These are phyloP conservation scores for Micrasema longulum DNA, from an alignment of 1,140 invertebrate species.

Conservation along the genomic window DNA sequence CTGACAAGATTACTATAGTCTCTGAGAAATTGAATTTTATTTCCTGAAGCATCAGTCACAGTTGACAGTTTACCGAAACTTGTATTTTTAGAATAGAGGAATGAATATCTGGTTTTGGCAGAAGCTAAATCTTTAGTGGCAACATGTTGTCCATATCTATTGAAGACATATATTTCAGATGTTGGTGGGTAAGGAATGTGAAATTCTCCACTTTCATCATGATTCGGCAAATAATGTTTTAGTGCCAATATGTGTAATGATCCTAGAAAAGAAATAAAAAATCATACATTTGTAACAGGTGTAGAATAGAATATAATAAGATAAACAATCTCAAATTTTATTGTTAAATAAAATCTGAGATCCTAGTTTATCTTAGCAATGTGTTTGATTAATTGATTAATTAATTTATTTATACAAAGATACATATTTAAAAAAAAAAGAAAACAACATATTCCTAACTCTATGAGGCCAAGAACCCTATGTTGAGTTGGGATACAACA, in stretches of 20 bases:
- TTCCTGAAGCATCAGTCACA: constrained; percentile 92
- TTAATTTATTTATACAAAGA: no score
- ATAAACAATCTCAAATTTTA: no score
- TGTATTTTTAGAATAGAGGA: constrained; percentile 96
- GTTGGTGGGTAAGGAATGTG: constrained; percentile 91
- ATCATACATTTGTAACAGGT: no score
- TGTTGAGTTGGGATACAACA: no score
- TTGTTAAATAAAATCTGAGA: no score
- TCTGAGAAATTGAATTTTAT: constrained; percentile 91
- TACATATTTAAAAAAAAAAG: no score
- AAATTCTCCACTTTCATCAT: constrained; percentile 92
- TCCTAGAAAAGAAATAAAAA: constrained; percentile 65
- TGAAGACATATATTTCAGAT: constrained; percentile 95
- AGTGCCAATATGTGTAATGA: constrained; percentile 89
- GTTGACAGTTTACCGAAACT: constrained; percentile 94
- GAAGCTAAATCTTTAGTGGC: constrained; percentile 93
- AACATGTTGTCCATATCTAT: constrained; percentile 94
- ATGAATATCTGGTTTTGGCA: constrained; percentile 91
- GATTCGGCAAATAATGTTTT: constrained; percentile 88
- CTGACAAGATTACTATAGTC: constrained; percentile 92
- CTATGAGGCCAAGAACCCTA: no score
- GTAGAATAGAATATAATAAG: no score
- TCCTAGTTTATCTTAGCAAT: no score
- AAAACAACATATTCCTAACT: no score
- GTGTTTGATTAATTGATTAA: no score